These are phyloP conservation scores for Parotocinclus haroldoi DNA, from an alignment of 2,797 vertebrate genomes.

Conservation along the genomic window DNA sequence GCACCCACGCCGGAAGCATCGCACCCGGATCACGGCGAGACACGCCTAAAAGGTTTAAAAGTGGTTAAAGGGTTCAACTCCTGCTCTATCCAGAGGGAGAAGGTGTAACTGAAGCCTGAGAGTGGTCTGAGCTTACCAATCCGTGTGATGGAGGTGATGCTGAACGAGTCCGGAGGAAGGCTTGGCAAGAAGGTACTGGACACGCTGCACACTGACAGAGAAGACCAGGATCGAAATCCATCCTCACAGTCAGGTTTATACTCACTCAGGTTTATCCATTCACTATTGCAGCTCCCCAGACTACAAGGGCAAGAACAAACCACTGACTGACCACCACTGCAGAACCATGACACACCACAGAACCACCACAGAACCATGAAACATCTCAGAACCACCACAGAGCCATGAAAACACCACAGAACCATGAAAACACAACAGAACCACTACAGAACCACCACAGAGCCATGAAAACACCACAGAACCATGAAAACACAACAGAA, in stretches of 20 bases:
- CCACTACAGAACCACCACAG: too few species aligned
- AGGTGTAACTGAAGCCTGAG: too few species aligned
- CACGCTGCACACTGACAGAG: constrained; percentile 61
- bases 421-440: too few species aligned
- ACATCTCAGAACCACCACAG: too few species aligned
- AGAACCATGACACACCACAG: too few species aligned
- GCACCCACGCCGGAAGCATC: constrained; percentile 66
- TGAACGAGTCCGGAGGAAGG: constrained; percentile 57
- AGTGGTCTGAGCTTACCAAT: constrained; percentile 59
- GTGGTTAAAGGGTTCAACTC: too few species aligned
- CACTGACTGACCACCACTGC: too few species aligned
- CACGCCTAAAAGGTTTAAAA: constrained; percentile 58
- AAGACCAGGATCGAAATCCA: constrained; percentile 60
- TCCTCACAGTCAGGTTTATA: constrained; percentile 39
- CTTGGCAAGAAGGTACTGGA: constrained; percentile 71
- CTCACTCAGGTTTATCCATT: constrained; percentile 62
- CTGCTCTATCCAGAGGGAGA: too few species aligned
- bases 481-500: too few species aligned
- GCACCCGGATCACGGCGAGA: constrained; percentile 56
- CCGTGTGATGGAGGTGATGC: constrained; percentile 67
- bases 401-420: too few species aligned
- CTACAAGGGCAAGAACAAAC: constrained; percentile 45
- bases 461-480: too few species aligned
- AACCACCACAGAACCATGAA: too few species aligned
- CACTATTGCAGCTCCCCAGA: constrained; percentile 57